Evolutionary conservation across 2,113 vertebrate genomes (phyloP).

Genomic region (Solenodon paradoxus): DNA sequence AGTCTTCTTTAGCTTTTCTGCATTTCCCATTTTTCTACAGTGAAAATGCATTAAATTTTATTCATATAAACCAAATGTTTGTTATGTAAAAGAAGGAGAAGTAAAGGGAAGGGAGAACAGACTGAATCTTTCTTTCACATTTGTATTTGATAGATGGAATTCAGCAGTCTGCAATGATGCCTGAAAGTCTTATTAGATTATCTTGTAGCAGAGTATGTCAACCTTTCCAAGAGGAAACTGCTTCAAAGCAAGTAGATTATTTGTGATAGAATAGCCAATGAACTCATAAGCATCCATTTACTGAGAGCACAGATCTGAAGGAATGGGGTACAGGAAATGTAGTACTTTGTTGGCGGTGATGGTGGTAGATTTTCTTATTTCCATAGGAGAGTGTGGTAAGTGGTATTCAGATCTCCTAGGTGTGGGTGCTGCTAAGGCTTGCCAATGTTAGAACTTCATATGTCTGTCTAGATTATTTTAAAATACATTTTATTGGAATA

Average conservation of each 20-base stretch:
- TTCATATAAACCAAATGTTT: background rate
- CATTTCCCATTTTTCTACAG: background rate
- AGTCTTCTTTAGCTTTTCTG: background rate
- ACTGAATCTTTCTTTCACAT: background rate
- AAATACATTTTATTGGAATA: too few species aligned
- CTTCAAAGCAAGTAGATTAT: background rate
- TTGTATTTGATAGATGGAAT: background rate
- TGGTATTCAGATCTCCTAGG: background rate
- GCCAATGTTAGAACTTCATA: background rate
- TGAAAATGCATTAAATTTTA: background rate
- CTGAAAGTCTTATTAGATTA: background rate
- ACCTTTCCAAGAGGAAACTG: background rate
- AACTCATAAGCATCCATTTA: background rate
- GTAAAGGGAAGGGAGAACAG: background rate
- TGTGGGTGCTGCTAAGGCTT: background rate
- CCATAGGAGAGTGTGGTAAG: background rate
- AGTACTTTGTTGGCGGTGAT: background rate
- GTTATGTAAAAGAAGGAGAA: background rate
- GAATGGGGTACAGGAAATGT: background rate
- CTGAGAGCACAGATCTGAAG: background rate
- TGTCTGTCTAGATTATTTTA: background rate
- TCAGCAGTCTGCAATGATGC: background rate
- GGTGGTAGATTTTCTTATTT: background rate
- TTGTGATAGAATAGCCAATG: background rate
- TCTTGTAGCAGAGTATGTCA: background rate